phyloP scores from a whole-genome alignment of 2,113 vertebrate genomes.

The Coreoperca whiteheadi region DNA sequence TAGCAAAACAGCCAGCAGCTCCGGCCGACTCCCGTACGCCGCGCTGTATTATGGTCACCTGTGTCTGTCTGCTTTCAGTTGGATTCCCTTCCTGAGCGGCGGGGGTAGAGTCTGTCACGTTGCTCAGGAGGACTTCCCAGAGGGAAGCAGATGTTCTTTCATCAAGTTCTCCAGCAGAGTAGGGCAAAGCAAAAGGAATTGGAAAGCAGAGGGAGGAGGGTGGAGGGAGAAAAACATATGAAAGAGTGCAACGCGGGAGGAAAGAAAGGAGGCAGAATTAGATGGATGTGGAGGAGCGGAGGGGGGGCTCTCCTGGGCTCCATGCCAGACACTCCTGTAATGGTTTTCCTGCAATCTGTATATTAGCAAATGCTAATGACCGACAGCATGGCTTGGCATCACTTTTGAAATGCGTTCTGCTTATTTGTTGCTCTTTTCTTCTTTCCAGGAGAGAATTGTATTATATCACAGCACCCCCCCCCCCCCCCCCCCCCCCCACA shows the following conservation, averaged over 20 bases:
- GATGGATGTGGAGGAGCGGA: constrained; percentile 30
- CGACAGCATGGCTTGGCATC: constrained; percentile 21
- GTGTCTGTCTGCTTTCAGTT: constrained; percentile 41
- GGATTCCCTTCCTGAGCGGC: constrained; percentile 46
- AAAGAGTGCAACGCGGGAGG: constrained; percentile 23
- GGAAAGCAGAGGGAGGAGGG: constrained; percentile 44
- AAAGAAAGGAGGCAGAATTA: constrained; percentile 28
- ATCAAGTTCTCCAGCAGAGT: constrained; percentile 59
- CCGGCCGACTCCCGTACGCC: neutral
- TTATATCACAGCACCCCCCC: constrained; percentile 29
- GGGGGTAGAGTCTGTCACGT: constrained; percentile 55
- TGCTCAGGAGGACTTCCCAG: constrained; percentile 62
- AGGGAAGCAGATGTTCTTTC: constrained; percentile 74
- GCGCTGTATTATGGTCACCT: constrained; percentile 39
- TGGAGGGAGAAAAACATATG: neutral
- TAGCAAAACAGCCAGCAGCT: constrained; percentile 2
- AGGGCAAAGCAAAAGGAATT: constrained; percentile 48
- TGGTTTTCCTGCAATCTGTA: constrained; percentile 39
- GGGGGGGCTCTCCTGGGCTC: constrained; percentile 37
- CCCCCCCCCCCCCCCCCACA: too few relatives aligned
- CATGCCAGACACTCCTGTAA: constrained; percentile 33
- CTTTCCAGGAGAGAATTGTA: neutral
- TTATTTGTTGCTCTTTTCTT: neutral
- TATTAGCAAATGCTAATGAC: constrained; percentile 47
- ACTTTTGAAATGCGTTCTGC: constrained; percentile 28